Percentiles rank a stretch among this genome's conserved stretches.
Evolutionary conservation across 1,140 invertebrate species (phyloP).

Genomic region (Nylanderia fulva): DNA sequence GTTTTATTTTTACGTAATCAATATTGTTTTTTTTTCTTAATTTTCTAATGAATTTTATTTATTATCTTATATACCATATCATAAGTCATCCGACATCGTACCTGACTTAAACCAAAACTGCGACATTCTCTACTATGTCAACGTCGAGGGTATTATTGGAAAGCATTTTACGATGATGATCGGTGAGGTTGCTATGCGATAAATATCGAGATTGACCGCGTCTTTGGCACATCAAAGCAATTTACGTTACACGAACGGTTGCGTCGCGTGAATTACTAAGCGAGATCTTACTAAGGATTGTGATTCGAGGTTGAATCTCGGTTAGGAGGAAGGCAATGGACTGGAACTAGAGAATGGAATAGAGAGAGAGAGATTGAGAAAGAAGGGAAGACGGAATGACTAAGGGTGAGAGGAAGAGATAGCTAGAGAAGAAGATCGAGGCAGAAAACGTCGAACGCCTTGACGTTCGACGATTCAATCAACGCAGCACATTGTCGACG

Average conservation of each 20-base stretch:
- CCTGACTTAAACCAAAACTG: background rate
- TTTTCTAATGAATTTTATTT: constrained; percentile 18
- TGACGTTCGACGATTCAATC: constrained; percentile 79
- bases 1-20: background rate
- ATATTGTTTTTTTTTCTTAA: background rate
- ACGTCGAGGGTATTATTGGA: constrained; percentile 42
- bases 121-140: constrained; percentile 24
- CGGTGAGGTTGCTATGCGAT: constrained; percentile 37
- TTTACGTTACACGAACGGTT: constrained; percentile 45
- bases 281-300: constrained; percentile 54
- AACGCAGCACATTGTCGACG: constrained; percentile 79
- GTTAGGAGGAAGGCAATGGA: constrained; percentile 19
- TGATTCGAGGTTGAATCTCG: background rate
- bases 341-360: constrained; percentile 16
- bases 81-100: background rate
- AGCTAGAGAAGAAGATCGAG: background rate
- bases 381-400: background rate
- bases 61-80: background rate
- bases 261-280: constrained; percentile 50
- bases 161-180: constrained; percentile 53
- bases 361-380: background rate
- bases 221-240: constrained; percentile 35
- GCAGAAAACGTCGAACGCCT: background rate
- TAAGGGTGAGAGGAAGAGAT: background rate
- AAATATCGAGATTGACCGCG: constrained; percentile 25